Base-by-base conservation (phyloP, 2,113 vertebrate genomes). In the Urocynchramus pylzowi region DNA sequence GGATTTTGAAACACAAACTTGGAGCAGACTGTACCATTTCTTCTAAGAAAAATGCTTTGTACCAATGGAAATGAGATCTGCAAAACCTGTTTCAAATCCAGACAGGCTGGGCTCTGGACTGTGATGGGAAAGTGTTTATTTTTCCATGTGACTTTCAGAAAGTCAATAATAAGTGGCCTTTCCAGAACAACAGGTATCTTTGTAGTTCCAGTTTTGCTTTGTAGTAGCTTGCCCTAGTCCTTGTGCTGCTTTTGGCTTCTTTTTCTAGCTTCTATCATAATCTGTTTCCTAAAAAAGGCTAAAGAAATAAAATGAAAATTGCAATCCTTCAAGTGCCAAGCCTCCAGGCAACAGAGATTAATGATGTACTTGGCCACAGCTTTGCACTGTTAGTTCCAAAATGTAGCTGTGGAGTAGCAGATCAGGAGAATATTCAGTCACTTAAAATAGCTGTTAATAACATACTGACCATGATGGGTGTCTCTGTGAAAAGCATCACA, bases 151-250 rank as follows among this genome's bases (percentile, higher is more conserved):
- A 70, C 90, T 92, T 88, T 87, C 22, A 67, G 47, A 74, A 92
- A 90, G 88, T 87, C 79, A 89, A 6, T 81, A 74, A 30, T 73
- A 84, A 41, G 64, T 68, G 79, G 56, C 56, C 33, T 93, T 93
- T 94, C 41, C 57, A 75, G 86, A 96, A 82, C 71, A 94, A 75
- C 88, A 74, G 76, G 80, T 94, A 71, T 77, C 60, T 93, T 93
- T 89, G 74, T 85, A 65, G 27, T 69, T 89, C 61, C 24, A 63
- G 39, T 94, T 87, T 75, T 89, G 57, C 71, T 82, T 86, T 81
- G 90, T 78, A 42, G 44, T 77, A 95, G 52, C 69, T 82, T 89
- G 76, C 31, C 49, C 44, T 68, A 61, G 47, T 47, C 35, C 16
- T 86, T 86, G 6, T 41, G 49, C 56, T 49, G 64, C 76, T 71